Conservation (phyloP, 1,140 invertebrate species). For the Pseudoatta argentina region DNA sequence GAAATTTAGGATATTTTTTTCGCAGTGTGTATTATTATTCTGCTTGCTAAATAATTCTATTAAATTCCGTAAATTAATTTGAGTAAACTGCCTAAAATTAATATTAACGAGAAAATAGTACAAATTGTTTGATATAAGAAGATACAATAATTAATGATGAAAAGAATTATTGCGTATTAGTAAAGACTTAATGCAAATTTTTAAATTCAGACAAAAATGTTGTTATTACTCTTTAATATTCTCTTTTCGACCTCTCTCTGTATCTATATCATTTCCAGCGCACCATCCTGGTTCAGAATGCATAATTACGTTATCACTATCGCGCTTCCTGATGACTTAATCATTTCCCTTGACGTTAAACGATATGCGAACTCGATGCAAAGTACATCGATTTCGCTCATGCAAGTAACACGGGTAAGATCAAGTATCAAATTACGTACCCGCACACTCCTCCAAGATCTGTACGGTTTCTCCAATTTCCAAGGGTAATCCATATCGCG, state of each 20-base stretch:
- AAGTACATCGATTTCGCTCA: background rate
- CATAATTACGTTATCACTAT: background rate
- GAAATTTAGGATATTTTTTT: no score
- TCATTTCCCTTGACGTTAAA: slow-evolving; percentile 4
- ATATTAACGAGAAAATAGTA: background rate
- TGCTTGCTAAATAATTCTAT: background rate
- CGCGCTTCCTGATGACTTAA: slow-evolving; percentile 24
- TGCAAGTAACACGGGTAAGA: background rate
- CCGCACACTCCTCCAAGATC: slow-evolving; percentile 95
- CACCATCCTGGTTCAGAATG: background rate
- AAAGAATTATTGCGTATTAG: background rate
- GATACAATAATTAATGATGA: slow-evolving; percentile 14
- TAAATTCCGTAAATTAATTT: background rate
- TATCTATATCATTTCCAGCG: background rate
- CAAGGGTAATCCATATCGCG: slow-evolving; percentile 92
- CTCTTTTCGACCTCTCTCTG: background rate
- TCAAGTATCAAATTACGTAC: slow-evolving; percentile 82
- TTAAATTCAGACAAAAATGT: background rate
- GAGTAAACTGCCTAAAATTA: background rate
- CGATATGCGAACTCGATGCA: background rate
- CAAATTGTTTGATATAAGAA: background rate
- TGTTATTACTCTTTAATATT: background rate
- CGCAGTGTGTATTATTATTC: background rate
- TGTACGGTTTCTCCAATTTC: slow-evolving; percentile 97
- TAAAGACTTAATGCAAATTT: no score